Conservation (phyloP, 1,140 invertebrate genomes). For the Drosophila parvula region DNA sequence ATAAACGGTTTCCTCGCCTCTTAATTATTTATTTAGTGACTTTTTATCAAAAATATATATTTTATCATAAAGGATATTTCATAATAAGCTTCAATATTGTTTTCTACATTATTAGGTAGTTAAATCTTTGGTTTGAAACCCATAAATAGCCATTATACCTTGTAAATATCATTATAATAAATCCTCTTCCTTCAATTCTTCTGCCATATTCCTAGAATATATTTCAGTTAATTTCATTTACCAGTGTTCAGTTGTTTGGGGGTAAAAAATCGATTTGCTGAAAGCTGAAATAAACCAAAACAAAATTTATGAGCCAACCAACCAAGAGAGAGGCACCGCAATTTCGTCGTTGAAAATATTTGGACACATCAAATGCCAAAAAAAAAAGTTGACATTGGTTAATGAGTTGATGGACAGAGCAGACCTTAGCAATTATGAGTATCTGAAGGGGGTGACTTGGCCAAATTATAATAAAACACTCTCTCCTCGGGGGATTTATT, state of each 20-base stretch:
- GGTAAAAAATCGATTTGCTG: conserved; percentile 60
- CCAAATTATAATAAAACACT: neutral
- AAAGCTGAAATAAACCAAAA: conserved; percentile 46
- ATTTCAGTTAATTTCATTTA: conserved; percentile 18
- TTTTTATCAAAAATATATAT: neutral
- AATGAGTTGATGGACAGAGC: conserved; percentile 41
- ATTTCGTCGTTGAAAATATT: conserved; percentile 41
- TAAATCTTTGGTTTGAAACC: neutral
- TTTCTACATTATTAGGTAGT: neutral
- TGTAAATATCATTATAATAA: neutral
- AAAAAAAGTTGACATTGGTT: conserved; percentile 49
- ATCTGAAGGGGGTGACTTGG: conserved; percentile 1
- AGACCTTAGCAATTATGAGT: conserved; percentile 30
- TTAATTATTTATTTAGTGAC: neutral
- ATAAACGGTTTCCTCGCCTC: too few species aligned
- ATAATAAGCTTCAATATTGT: neutral
- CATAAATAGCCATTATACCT: neutral
- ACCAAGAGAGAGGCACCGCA: neutral
- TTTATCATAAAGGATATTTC: neutral
- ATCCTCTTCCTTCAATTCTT: neutral
- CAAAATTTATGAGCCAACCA: conserved; percentile 52
- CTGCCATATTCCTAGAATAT: conserved; percentile 27
- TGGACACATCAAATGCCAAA: conserved; percentile 40
- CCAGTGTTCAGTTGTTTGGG: conserved; percentile 6
- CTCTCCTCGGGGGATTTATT: conserved; percentile 24